These are phyloP conservation scores for Alentia gelatinosa DNA, from an alignment of 2,888 invertebrate genomes.

Conservation along the genomic window DNA sequence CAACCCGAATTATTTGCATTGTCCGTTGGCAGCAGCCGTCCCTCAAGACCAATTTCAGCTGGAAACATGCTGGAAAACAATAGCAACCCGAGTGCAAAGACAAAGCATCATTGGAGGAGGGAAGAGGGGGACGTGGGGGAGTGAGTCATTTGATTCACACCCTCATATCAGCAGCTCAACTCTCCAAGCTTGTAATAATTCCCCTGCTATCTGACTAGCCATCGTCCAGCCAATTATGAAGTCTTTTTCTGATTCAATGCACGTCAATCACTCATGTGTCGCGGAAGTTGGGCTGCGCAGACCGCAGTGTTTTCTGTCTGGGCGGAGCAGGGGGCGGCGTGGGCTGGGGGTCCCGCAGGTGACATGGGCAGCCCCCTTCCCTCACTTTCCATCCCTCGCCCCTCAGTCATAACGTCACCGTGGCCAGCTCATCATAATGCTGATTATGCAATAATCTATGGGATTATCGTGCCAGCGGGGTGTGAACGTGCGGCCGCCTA, in stretches of 20 bases:
- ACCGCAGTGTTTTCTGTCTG: no score
- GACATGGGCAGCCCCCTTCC: no score
- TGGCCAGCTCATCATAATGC: neutral
- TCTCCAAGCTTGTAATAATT: neutral
- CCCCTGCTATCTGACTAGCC: conserved; percentile 18
- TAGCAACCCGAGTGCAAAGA: conserved; percentile 28
- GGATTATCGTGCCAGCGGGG: conserved; percentile 11
- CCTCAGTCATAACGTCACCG: neutral
- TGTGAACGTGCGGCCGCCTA: neutral
- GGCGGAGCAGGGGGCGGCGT: neutral
- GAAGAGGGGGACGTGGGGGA: neutral
- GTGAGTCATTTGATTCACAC: conserved; percentile 10
- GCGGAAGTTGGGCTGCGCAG: no score
- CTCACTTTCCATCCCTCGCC: neutral
- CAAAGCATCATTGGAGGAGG: neutral
- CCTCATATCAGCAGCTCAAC: neutral
- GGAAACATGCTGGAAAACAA: conserved; percentile 33
- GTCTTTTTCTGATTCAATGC: conserved; percentile 26
- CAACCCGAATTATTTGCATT: no score
- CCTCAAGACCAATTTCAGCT: neutral
- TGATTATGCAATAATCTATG: conserved; percentile 45
- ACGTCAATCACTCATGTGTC: conserved; percentile 3
- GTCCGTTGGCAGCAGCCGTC: neutral
- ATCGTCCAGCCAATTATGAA: conserved; percentile 12
- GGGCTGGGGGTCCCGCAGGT: neutral